phyloP scores from a whole-genome alignment of 2,113 vertebrate genomes.

The Rhinolophus ferrumequinum region DNA sequence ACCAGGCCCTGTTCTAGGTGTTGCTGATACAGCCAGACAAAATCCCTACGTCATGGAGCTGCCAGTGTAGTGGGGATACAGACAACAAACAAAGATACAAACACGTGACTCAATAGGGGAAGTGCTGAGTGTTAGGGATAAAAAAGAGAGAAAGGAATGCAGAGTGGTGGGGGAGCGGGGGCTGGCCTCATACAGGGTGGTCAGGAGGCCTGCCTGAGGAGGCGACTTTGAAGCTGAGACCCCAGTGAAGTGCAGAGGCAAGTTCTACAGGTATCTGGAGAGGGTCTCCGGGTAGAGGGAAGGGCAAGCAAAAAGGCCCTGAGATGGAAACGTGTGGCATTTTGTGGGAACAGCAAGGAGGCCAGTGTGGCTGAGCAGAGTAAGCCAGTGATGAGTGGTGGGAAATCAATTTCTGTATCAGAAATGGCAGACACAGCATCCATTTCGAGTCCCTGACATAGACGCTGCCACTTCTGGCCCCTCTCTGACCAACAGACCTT shows the following conservation, averaged over 20 bases:
- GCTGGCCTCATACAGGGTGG: rapidly evolving
- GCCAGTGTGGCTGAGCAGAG: not conserved
- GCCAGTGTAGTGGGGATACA: not conserved
- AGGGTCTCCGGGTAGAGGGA: not conserved
- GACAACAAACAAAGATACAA: not conserved
- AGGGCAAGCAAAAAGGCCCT: not conserved
- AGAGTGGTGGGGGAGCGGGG: not conserved
- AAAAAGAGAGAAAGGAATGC: too few species aligned
- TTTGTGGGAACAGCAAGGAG: not conserved
- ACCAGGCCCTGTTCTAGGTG: not conserved
- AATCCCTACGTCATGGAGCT: not conserved
- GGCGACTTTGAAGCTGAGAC: not conserved
- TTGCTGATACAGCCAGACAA: not conserved
- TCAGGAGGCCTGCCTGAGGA: not conserved
- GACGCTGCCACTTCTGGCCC: not conserved
- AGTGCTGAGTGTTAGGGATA: not conserved
- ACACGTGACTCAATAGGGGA: not conserved
- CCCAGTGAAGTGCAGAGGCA: rapidly evolving
- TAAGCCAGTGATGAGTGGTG: rapidly evolving
- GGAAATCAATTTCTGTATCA: not conserved
- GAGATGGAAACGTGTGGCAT: not conserved
- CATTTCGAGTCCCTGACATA: not conserved
- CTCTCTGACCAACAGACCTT: not conserved
- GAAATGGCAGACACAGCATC: not conserved
- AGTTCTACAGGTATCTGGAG: not conserved